phyloP scores from a whole-genome alignment of 2,113 vertebrate species.

The Psittacula cyanocephala region DNA sequence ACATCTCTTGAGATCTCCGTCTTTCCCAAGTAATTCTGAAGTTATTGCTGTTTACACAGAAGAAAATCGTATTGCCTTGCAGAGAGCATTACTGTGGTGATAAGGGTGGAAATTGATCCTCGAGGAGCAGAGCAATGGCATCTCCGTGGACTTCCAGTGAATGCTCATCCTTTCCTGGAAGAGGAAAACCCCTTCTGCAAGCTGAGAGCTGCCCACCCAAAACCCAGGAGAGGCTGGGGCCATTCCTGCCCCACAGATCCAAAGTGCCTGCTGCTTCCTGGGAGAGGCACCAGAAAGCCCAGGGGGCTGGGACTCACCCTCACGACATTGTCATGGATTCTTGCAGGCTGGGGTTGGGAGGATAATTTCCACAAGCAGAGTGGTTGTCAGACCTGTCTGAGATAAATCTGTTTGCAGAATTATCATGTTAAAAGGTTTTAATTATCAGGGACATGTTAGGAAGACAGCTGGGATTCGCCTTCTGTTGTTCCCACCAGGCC shows the following conservation, averaged over 20 bases:
- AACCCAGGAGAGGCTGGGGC: rapidly evolving
- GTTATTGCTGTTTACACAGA: constrained; percentile 27
- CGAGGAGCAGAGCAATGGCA: not conserved
- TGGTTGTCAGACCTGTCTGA: constrained; percentile 12
- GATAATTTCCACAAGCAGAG: not conserved
- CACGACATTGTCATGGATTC: rapidly evolving
- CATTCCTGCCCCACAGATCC: not conserved
- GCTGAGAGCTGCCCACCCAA: not conserved
- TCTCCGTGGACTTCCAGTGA: not conserved
- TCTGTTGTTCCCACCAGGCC: constrained; percentile 26
- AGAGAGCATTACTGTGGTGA: not conserved
- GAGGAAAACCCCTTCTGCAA: not conserved
- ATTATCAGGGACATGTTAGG: constrained; percentile 25
- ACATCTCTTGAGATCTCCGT: constrained; percentile 58
- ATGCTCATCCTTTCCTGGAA: not conserved
- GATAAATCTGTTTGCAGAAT: constrained; percentile 29
- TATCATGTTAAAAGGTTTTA: constrained; percentile 48
- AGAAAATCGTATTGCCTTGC: not conserved
- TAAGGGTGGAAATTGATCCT: not conserved
- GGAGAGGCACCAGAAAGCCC: not conserved
- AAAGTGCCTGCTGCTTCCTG: not conserved
- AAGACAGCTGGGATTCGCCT: constrained; percentile 47
- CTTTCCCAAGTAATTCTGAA: constrained; percentile 47
- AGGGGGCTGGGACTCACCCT: not conserved
- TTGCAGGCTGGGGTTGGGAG: not conserved